phyloP scores from a whole-genome alignment of 2,888 invertebrate genomes.

The Neoaliturus tenellus region DNA sequence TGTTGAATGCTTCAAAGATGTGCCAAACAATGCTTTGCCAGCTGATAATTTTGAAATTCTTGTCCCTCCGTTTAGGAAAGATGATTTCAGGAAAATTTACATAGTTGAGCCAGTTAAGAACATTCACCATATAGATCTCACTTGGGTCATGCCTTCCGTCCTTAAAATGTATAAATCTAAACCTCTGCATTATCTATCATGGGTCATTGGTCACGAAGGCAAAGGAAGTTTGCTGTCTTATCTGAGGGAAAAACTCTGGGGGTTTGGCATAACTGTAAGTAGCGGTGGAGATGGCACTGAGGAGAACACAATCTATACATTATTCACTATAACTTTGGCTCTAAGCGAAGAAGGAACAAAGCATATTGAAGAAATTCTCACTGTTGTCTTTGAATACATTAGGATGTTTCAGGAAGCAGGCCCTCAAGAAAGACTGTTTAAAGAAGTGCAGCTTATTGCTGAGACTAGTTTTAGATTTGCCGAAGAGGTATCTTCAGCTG shows the following conservation, averaged over 20 bases:
- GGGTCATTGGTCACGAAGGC: constrained; percentile 91
- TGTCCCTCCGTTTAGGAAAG: constrained; percentile 77
- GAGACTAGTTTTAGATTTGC: constrained; percentile 79
- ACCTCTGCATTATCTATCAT: constrained; percentile 85
- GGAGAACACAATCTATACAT: constrained; percentile 85
- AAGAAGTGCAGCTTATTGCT: constrained; percentile 85
- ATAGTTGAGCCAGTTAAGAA: constrained; percentile 87
- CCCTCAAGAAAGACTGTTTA: constrained; percentile 81
- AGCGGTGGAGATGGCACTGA: constrained; percentile 85
- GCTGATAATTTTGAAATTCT: constrained; percentile 77
- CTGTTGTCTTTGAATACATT: constrained; percentile 87
- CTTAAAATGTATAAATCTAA: constrained; percentile 83
- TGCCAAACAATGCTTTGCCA: constrained; percentile 81
- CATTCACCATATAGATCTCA: constrained; percentile 78
- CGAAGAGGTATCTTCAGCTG: constrained; percentile 82
- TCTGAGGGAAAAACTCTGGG: constrained; percentile 86
- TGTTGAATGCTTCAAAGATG: constrained; percentile 78
- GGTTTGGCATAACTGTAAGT: constrained; percentile 82
- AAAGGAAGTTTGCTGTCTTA: constrained; percentile 88
- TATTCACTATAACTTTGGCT: constrained; percentile 78
- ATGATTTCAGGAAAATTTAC: constrained; percentile 81
- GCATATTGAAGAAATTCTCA: constrained; percentile 83
- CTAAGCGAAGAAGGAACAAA: constrained; percentile 87
- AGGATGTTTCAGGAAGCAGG: constrained; percentile 81
- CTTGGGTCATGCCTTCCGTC: constrained; percentile 79